A percentile compares a stretch with the other conserved stretches of the same genome.
These are phyloP conservation scores for Cotesia glomerata DNA, from an alignment of 1,140 invertebrate genomes.

Conservation along the genomic window DNA sequence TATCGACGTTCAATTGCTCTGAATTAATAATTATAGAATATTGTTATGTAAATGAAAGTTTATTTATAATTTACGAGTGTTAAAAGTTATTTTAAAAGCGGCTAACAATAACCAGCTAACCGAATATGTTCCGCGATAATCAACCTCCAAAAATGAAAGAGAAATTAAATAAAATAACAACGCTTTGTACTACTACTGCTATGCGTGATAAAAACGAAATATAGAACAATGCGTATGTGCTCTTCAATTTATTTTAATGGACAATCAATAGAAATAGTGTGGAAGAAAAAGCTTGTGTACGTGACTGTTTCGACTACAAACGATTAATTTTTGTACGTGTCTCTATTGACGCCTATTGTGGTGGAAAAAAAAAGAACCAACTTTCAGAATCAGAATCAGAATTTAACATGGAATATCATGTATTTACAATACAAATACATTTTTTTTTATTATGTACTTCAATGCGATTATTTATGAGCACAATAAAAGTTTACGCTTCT, in stretches of 20 bases:
- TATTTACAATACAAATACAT: too few relatives aligned
- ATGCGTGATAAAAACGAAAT: neutral
- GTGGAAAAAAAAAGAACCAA: neutral
- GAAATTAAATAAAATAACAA: conserved; percentile 21
- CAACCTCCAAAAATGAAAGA: conserved; percentile 6
- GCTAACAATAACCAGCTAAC: too few relatives aligned
- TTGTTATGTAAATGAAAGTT: too few relatives aligned
- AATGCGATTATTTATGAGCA: too few relatives aligned
- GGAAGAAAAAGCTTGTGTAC: conserved; percentile 13
- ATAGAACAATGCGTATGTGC: conserved; percentile 17
- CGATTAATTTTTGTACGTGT: conserved; percentile 22
- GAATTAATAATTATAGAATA: neutral
- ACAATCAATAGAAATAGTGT: conserved; percentile 26
- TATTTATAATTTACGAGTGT: too few relatives aligned
- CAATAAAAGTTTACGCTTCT: too few relatives aligned
- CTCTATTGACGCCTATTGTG: neutral
- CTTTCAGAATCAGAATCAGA: neutral
- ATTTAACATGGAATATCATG: too few relatives aligned
- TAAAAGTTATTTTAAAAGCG: too few relatives aligned
- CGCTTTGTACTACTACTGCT: neutral
- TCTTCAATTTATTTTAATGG: conserved; percentile 28
- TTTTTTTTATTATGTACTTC: too few relatives aligned
- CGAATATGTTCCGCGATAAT: neutral
- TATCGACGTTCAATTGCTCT: too few relatives aligned
- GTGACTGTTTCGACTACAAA: conserved; percentile 25